Conservation (phyloP, 2,888 invertebrate genomes). For the Neria commutata region DNA sequence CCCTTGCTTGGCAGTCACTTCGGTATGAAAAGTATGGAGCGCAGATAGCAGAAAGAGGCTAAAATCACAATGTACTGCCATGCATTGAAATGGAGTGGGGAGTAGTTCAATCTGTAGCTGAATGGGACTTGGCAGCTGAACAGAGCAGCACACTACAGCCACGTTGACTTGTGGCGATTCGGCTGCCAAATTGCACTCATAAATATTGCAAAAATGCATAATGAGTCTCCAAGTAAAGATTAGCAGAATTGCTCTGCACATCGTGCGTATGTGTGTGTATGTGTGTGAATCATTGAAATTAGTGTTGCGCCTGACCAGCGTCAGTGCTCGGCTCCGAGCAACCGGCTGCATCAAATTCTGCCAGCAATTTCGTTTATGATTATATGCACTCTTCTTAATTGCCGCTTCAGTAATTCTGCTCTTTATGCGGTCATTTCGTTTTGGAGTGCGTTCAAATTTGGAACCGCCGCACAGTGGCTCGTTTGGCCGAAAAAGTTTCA, state of each 20-base stretch:
- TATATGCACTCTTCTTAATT: slow-evolving; percentile 29
- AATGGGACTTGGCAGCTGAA: too few relatives aligned
- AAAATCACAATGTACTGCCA: too few relatives aligned
- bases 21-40: too few relatives aligned
- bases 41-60: too few relatives aligned
- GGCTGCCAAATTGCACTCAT: slow-evolving; percentile 41
- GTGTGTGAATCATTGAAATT: slow-evolving; percentile 14
- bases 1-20: too few relatives aligned
- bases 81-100: too few relatives aligned
- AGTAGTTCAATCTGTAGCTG: too few relatives aligned
- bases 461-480: too few relatives aligned
- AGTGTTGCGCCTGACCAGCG: slow-evolving; percentile 7
- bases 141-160: neutral
- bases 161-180: slow-evolving; percentile 10
- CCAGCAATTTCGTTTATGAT: slow-evolving; percentile 26
- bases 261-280: neutral
- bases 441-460: neutral
- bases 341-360: slow-evolving; percentile 13
- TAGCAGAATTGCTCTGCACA: slow-evolving; percentile 28
- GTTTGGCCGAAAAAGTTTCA: too few relatives aligned
- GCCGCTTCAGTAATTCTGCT: slow-evolving; percentile 18
- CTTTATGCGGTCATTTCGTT: neutral
- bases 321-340: neutral
- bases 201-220: slow-evolving; percentile 39
- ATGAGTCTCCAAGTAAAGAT: slow-evolving; percentile 38